phyloP scores from a whole-genome alignment of 2,797 vertebrate species.

The Acomys russatus region DNA sequence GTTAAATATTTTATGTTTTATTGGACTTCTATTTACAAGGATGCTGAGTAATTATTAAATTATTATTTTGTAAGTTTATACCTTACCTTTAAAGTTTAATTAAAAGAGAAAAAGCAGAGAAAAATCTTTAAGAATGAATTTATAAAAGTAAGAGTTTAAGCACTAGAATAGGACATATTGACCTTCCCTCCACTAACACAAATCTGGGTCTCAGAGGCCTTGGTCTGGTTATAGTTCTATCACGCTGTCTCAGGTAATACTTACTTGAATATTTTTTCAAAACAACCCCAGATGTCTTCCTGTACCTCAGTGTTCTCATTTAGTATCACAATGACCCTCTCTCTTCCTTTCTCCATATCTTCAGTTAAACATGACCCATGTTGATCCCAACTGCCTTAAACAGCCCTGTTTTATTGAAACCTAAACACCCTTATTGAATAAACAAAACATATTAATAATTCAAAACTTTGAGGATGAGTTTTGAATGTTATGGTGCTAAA shows the following conservation, averaged over 20 bases:
- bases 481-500: neutral
- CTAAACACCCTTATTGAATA: slow-evolving; percentile 18
- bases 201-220: neutral
- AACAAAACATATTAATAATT: slow-evolving; percentile 70
- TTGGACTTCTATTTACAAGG: slow-evolving; percentile 36
- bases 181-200: slow-evolving; percentile 6
- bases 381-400: neutral
- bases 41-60: neutral
- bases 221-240: neutral
- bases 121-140: neutral
- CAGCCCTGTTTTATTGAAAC: slow-evolving; percentile 49
- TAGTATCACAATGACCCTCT: neutral
- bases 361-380: neutral
- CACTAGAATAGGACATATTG: neutral
- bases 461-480: slow-evolving; percentile 67
- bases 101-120: neutral
- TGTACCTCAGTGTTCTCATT: neutral
- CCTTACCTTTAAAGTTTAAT: neutral
- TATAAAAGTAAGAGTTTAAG: slow-evolving; percentile 26
- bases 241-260: neutral
- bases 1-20: slow-evolving; percentile 22
- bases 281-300: neutral
- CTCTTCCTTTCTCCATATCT: neutral
- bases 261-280: neutral
- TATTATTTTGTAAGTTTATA: neutral